phyloP scores from a whole-genome alignment of 2,888 invertebrate species.

The Alcis repandata region DNA sequence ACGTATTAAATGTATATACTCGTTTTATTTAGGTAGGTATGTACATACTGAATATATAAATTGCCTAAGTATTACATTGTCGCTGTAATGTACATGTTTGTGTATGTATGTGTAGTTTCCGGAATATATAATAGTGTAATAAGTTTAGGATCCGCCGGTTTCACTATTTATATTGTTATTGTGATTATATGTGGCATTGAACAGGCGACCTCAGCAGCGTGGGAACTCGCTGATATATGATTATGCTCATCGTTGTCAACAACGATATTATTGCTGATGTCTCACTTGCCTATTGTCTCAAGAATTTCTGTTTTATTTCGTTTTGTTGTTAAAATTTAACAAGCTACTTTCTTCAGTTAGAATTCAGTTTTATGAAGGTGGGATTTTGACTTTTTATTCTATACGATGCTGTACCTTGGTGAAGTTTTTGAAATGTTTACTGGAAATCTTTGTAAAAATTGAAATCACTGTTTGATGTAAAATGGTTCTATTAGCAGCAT shows the following conservation, averaged over 20 bases:
- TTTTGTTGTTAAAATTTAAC: conserved; percentile 1
- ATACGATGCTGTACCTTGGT: background rate
- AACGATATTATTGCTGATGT: conserved; percentile 8
- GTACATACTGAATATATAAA: background rate
- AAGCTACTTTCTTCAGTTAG: conserved; percentile 3
- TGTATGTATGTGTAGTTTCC: conserved; percentile 43
- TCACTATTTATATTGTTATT: conserved; percentile 50
- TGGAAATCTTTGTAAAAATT: background rate
- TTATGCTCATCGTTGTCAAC: conserved; percentile 27
- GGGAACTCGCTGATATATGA: conserved; percentile 44
- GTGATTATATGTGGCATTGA: conserved; percentile 56
- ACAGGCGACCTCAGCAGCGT: conserved; percentile 52
- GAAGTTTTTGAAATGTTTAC: background rate
- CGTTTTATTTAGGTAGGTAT: background rate
- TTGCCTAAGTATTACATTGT: background rate
- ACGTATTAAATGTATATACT: background rate
- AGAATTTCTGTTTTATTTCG: background rate
- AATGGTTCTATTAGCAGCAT: no score
- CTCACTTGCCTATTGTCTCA: conserved; percentile 19
- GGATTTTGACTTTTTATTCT: background rate
- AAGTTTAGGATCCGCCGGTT: conserved; percentile 54
- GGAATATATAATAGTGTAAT: conserved; percentile 46
- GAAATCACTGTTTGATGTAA: no score
- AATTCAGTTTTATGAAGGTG: background rate
- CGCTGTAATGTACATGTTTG: background rate